Evolutionary conservation across 2,113 vertebrate species (phyloP).

Genomic region (Sinocyclocheilus anophthalmus): DNA sequence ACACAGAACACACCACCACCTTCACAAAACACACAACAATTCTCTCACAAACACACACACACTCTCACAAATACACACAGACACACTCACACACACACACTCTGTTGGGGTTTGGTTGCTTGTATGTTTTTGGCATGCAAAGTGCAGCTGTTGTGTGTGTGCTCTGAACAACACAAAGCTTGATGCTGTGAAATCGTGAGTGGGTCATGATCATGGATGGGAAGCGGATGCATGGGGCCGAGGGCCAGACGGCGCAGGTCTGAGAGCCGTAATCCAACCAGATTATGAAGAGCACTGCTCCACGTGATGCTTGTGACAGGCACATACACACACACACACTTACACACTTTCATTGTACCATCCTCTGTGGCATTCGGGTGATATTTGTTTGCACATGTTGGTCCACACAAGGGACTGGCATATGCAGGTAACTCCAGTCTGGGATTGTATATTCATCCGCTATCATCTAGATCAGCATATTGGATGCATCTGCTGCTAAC

Average conservation of each 20-base stretch:
- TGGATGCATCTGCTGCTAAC: not conserved
- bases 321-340: slow-evolving; percentile 9
- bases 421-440: slow-evolving; percentile 12
- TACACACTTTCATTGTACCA: slow-evolving; percentile 1
- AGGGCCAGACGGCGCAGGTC: slow-evolving; percentile 66
- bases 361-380: not conserved
- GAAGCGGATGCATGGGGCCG: slow-evolving; percentile 21
- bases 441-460: not conserved
- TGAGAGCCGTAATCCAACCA: slow-evolving; percentile 67
- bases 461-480: not conserved
- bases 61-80: not conserved
- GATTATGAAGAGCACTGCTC: slow-evolving; percentile 66
- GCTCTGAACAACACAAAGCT: slow-evolving; percentile 29
- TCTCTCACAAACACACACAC: not conserved
- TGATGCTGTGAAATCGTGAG: slow-evolving; percentile 7
- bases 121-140: not conserved
- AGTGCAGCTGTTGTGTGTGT: slow-evolving; percentile 10
- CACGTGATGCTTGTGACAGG: slow-evolving; percentile 56
- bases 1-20: too few relatives aligned
- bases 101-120: not conserved
- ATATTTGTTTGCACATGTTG: not conserved
- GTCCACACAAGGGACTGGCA: slow-evolving; percentile 2
- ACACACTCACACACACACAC: not conserved
- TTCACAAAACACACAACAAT: too few relatives aligned
- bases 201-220: slow-evolving; percentile 12